Conservation (phyloP, 2,797 vertebrate genomes). For the Spondyliosoma cantharus region DNA sequence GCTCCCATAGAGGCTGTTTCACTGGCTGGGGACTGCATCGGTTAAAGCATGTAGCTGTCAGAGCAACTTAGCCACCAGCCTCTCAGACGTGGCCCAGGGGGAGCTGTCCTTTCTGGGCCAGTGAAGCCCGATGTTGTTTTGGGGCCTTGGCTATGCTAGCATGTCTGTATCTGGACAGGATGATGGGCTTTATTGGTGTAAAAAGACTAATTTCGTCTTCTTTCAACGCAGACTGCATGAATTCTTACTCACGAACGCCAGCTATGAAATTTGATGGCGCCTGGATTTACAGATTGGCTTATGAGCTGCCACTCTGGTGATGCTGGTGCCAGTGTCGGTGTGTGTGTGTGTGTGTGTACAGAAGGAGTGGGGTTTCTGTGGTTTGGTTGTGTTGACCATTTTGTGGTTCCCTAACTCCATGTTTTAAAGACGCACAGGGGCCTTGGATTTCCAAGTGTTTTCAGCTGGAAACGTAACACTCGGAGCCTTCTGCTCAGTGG, state of each 20-base stretch:
- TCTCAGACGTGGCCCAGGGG: constrained; percentile 76
- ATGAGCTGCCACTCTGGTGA: constrained; percentile 43
- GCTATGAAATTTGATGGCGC: constrained; percentile 50
- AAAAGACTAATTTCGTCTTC: constrained; percentile 52
- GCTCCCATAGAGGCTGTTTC: constrained; percentile 68
- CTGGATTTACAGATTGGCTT: constrained; percentile 48
- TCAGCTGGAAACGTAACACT: constrained; percentile 72
- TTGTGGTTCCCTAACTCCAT: constrained; percentile 75
- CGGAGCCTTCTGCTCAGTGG: constrained; percentile 29
- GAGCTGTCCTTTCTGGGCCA: constrained; percentile 81
- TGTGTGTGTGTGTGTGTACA: constrained; percentile 35
- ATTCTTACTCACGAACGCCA: constrained; percentile 43
- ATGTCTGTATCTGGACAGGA: constrained; percentile 45
- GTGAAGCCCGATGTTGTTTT: constrained; percentile 74
- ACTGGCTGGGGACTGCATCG: constrained; percentile 72
- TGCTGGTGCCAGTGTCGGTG: constrained; percentile 38
- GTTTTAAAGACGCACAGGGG: constrained; percentile 71
- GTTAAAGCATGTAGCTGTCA: constrained; percentile 84
- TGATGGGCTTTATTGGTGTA: constrained; percentile 44
- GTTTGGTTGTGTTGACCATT: constrained; percentile 75
- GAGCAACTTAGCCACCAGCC: constrained; percentile 76
- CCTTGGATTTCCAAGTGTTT: constrained; percentile 71
- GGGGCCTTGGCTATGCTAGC: constrained; percentile 58
- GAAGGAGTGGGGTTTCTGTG: constrained; percentile 72
- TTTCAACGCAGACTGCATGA: constrained; percentile 47